Evolutionary conservation across 2,888 invertebrate species (phyloP), one percentile per base, ranked within the genome.

Genomic region (Apodemia mormo): DNA sequence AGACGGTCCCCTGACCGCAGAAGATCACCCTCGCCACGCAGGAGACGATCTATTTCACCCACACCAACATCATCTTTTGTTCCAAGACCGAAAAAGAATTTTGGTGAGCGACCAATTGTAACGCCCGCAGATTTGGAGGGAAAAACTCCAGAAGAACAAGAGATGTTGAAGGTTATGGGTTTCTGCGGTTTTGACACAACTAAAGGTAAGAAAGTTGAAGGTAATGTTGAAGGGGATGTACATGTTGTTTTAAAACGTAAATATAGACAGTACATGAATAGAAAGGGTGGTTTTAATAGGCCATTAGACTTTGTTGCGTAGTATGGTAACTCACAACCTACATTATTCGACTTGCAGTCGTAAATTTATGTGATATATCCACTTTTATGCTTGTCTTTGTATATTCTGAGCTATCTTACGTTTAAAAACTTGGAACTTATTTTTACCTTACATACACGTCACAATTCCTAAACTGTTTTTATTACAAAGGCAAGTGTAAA

Each of bases 181-280:
- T 99, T 99, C 88, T 97, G 97, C 87, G 96, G 96, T 74, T 99
- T 99, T 88, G 97, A 99, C 84, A 96, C 98, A 0, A 99, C 99
- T 0, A 99, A 99, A 94, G 97, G 98, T 79, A 98, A 98, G 90
- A 97, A 97, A 92, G 98, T 99, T 0, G 96, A 97, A 0, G 98
- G 98, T 45, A 99, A 99, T 85, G 97, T 98, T 80, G 96, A 96
- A 69, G 98, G 98, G n/a, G 97, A 96, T 43, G 98, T 99, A 75
- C 99, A 99, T 86, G 98, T 99, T 71, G 98, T 98, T 74, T 95
- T 99, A 73, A 99, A 99, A 92, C 94, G 99, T 80, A 98, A 99
- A 92, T 99, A 99, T 88, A 96, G 99, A 80, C 99, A 99, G 92
- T 99, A 99, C 86, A 99, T 99, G 99, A 99, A 99, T 90, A 95